A percentile compares a stretch with the other conserved stretches of the same genome.
Conservation (phyloP, 2,888 invertebrate genomes). For the Archaeoteleia sp. region DNA sequence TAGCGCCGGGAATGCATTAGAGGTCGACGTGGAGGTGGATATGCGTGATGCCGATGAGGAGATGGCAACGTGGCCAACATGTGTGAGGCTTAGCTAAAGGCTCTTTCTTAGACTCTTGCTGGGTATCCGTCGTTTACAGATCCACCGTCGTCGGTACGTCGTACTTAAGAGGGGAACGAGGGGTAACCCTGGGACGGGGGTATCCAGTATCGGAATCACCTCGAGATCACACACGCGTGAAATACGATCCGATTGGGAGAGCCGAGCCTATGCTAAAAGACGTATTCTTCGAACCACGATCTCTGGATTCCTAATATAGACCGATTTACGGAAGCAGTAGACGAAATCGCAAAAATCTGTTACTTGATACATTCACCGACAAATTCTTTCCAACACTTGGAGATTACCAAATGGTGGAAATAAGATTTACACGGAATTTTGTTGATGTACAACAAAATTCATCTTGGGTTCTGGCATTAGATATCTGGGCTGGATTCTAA, state of each 20-base stretch:
- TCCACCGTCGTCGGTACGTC: conserved; percentile 40
- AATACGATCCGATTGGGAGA: conserved; percentile 47
- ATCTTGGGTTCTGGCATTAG: too few species aligned
- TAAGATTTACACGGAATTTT: too few species aligned
- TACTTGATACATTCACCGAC: too few species aligned
- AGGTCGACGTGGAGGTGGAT: conserved; percentile 56
- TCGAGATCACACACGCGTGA: conserved; percentile 53
- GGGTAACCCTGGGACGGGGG: conserved; percentile 14
- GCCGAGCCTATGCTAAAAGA: conserved; percentile 31
- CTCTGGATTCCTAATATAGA: conserved; percentile 37
- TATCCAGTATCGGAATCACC: conserved; percentile 46
- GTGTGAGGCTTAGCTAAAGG: conserved; percentile 61
- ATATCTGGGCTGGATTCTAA: too few species aligned
- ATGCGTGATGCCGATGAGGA: conserved; percentile 58
- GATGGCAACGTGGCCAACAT: conserved; percentile 72
- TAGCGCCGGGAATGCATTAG: conserved; percentile 69
- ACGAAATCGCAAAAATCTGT: too few species aligned
- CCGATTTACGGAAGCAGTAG: conserved; percentile 10
- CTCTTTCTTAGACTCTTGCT: conserved; percentile 62
- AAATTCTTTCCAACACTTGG: too few species aligned
- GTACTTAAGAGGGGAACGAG: conserved; percentile 21
- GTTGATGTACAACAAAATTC: too few species aligned
- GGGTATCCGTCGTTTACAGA: conserved; percentile 52
- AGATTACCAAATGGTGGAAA: too few species aligned
- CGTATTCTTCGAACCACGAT: conserved; percentile 35